These are phyloP conservation scores for Petrolisthes cinctipes DNA, from an alignment of 2,888 invertebrate genomes.

Conservation along the genomic window DNA sequence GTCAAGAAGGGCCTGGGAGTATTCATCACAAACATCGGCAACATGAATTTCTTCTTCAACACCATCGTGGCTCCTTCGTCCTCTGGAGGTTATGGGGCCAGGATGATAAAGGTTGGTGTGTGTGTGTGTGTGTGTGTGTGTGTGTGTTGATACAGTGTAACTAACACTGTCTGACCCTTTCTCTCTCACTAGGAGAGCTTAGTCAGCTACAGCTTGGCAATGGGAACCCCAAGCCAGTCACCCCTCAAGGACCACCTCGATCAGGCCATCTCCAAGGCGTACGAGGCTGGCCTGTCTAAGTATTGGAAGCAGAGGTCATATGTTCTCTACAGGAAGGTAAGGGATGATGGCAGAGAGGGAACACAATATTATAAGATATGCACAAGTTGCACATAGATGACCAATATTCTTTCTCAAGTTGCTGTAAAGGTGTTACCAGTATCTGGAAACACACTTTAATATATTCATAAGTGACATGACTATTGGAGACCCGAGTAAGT, in stretches of 20 bases:
- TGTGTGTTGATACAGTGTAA: not conserved
- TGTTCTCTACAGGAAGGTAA: conserved; percentile 31
- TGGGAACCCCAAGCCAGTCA: conserved; percentile 40
- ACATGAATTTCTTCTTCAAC: conserved; percentile 19
- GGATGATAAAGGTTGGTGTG: conserved; percentile 14
- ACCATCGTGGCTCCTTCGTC: conserved; percentile 1
- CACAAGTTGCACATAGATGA: no score
- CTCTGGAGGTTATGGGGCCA: not conserved
- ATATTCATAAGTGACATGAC: no score
- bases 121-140: no score
- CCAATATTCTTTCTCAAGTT: no score
- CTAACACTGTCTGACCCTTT: not conserved
- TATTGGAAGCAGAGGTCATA: conserved; percentile 43
- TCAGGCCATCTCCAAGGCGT: conserved; percentile 17
- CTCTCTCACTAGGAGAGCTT: conserved; percentile 50
- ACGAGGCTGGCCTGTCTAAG: conserved; percentile 44
- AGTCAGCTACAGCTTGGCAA: conserved; percentile 34
- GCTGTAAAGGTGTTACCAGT: no score
- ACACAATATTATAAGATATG: no score
- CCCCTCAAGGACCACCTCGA: conserved; percentile 48
- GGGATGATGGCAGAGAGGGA: no score
- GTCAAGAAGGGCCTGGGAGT: conserved; percentile 16
- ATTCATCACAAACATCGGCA: conserved; percentile 7
- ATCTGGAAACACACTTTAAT: no score
- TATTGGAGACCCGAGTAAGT: no score